Evolutionary conservation across 2,797 vertebrate genomes (phyloP).

Genomic region (Nannoperca obscura): DNA sequence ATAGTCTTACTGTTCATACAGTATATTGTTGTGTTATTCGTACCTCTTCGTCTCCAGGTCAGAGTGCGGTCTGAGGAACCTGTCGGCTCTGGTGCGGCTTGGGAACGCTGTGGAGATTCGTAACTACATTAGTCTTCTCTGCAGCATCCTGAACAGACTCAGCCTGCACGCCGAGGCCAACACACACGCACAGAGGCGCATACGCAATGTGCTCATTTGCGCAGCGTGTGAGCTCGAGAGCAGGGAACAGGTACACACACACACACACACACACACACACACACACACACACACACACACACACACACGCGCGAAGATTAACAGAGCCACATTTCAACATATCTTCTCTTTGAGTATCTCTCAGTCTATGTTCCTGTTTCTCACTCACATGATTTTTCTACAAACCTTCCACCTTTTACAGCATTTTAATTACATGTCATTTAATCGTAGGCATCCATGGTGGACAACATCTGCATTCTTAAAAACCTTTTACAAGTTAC

Average conservation of each 20-base stretch:
- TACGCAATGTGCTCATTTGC: conserved; percentile 80
- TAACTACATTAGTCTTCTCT: conserved; percentile 83
- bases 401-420: not conserved
- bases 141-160: conserved; percentile 81
- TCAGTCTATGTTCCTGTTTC: not conserved
- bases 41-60: conserved; percentile 72
- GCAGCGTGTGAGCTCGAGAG: conserved; percentile 72
- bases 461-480: conserved; percentile 77
- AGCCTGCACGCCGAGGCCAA: conserved; percentile 65
- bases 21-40: not conserved
- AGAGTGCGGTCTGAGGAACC: conserved; percentile 78
- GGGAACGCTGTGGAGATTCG: conserved; percentile 80
- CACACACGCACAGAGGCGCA: conserved; percentile 63
- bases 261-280: conserved; percentile 8
- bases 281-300: not conserved
- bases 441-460: conserved; percentile 72
- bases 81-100: conserved; percentile 80
- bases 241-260: conserved; percentile 80
- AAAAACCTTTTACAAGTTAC: conserved; percentile 78
- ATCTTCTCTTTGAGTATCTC: not conserved
- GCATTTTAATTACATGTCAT: conserved; percentile 9
- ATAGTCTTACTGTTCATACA: not conserved
- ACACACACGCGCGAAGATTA: not conserved
- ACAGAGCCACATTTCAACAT: not conserved
- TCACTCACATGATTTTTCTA: not conserved